Conservation (phyloP, 1,140 invertebrate genomes). For the Drosophila obscura region DNA sequence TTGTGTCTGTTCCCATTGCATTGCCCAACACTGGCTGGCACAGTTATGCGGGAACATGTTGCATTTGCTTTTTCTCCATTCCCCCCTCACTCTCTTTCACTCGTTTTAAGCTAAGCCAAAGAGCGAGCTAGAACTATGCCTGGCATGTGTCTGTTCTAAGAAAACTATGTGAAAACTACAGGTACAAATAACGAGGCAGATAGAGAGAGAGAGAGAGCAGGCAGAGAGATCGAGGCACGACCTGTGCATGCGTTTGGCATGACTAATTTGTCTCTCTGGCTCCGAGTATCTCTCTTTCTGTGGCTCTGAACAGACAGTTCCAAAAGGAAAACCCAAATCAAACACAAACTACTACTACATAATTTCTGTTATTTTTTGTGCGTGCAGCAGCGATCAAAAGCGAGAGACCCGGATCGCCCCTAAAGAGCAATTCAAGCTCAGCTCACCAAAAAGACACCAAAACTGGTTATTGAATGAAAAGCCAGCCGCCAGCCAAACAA, state of each 20-base stretch:
- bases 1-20: neutral
- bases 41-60: slow-evolving; percentile 57
- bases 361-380: slow-evolving; percentile 34
- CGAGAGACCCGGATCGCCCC: slow-evolving; percentile 39
- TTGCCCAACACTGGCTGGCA: slow-evolving; percentile 49
- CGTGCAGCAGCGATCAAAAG: slow-evolving; percentile 46
- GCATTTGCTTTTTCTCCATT: slow-evolving; percentile 18
- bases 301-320: slow-evolving; percentile 20
- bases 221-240: slow-evolving; percentile 11
- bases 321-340: slow-evolving; percentile 50
- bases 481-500: slow-evolving; percentile 51
- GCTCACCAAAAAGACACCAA: slow-evolving; percentile 56
- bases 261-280: slow-evolving; percentile 65
- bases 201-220: slow-evolving; percentile 10
- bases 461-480: slow-evolving; percentile 83
- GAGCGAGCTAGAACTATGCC: slow-evolving; percentile 44
- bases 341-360: slow-evolving; percentile 35
- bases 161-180: slow-evolving; percentile 50
- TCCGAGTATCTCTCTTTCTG: too few relatives aligned
- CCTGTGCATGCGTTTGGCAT: slow-evolving; percentile 58
- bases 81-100: slow-evolving; percentile 9
- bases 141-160: slow-evolving; percentile 39
- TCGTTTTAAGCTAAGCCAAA: slow-evolving; percentile 40
- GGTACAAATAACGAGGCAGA: slow-evolving; percentile 29
- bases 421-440: slow-evolving; percentile 59